These are phyloP conservation scores for Thymallus thymallus DNA, from an alignment of 2,113 vertebrate genomes.

Conservation along the genomic window DNA sequence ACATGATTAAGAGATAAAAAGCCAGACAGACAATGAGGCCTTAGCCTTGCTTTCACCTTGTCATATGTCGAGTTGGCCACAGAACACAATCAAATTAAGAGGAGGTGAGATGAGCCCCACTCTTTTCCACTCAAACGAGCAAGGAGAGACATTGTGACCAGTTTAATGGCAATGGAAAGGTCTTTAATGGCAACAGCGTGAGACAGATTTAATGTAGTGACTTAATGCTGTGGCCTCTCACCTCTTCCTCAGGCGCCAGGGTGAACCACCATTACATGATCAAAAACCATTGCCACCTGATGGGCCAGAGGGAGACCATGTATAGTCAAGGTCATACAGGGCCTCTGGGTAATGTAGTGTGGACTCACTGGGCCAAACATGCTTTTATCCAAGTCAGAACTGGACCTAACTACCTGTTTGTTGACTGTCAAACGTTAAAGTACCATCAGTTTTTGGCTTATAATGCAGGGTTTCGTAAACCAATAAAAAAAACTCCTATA, in stretches of 20 bases:
- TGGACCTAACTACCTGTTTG: neutral
- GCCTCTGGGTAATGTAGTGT: slow-evolving; percentile 19
- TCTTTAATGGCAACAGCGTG: slow-evolving; percentile 52
- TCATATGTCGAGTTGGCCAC: slow-evolving; percentile 26
- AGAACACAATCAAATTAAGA: slow-evolving; percentile 57
- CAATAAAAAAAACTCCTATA: too few species aligned
- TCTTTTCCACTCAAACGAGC: slow-evolving; percentile 41
- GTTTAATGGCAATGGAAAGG: slow-evolving; percentile 56
- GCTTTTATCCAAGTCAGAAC: neutral
- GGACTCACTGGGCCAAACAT: neutral
- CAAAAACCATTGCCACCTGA: slow-evolving; percentile 41
- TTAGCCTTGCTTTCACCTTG: slow-evolving; percentile 31
- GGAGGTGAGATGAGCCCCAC: slow-evolving; percentile 40
- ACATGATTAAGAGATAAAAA: slow-evolving; percentile 2
- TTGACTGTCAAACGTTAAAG: neutral
- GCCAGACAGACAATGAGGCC: neutral
- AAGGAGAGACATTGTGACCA: slow-evolving; percentile 45
- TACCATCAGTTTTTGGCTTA: too few species aligned
- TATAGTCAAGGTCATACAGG: slow-evolving; percentile 47
- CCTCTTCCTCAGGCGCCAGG: slow-evolving; percentile 40
- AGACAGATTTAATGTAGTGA: slow-evolving; percentile 59
- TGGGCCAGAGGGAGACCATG: slow-evolving; percentile 22
- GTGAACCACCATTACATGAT: slow-evolving; percentile 46
- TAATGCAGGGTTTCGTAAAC: too few species aligned
- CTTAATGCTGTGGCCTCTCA: slow-evolving; percentile 50